phyloP scores from a whole-genome alignment of 2,888 invertebrate genomes.

The Eledona agricola region DNA sequence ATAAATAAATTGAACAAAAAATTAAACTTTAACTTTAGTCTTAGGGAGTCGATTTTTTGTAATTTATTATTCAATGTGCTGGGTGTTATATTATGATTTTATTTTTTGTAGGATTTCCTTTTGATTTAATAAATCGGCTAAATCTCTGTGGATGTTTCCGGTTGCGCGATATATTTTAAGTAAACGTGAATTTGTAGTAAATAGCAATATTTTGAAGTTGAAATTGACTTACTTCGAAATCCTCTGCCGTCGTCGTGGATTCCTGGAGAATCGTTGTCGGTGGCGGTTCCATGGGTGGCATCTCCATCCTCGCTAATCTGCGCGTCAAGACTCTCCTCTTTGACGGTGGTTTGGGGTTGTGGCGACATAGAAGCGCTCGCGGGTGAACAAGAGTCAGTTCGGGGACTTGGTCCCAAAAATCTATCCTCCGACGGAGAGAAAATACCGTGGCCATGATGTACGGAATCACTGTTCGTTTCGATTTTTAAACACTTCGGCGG shows the following conservation, averaged over 20 bases:
- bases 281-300: conserved; percentile 59
- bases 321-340: conserved; percentile 68
- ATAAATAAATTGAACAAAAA: no score
- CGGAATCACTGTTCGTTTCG: conserved; percentile 60
- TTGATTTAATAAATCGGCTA: no score
- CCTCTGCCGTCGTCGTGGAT: conserved; percentile 64
- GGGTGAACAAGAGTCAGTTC: conserved; percentile 70
- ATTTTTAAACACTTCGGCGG: conserved; percentile 73
- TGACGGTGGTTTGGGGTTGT: conserved; percentile 59
- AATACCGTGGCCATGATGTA: conserved; percentile 56
- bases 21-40: no score
- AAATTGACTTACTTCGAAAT: conserved; percentile 67
- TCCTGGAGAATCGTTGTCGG: conserved; percentile 58
- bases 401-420: conserved; percentile 62
- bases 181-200: no score
- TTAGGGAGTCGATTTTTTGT: no score
- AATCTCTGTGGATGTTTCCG: no score
- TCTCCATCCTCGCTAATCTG: conserved; percentile 69
- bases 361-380: conserved; percentile 69
- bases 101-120: no score
- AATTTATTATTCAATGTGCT: no score
- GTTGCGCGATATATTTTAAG: no score
- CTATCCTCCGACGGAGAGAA: conserved; percentile 61
- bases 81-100: no score
- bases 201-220: conserved; percentile 1